Evolutionary conservation across 2,888 invertebrate species (phyloP).

Genomic region (Sinelater perroti): DNA sequence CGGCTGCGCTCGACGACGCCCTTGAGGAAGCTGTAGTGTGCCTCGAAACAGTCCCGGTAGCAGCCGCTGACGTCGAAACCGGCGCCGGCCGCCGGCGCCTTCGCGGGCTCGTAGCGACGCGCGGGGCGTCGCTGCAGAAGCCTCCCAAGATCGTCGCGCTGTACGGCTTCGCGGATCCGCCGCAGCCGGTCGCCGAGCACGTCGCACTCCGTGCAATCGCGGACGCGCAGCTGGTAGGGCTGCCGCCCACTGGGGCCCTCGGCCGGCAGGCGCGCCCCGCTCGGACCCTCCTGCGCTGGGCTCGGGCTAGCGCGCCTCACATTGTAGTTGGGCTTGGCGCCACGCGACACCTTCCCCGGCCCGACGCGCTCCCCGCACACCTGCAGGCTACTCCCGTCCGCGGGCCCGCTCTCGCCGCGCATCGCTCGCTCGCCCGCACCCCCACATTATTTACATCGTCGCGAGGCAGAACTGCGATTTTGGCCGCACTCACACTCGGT

Average conservation of each 20-base stretch:
- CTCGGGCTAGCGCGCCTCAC: slow-evolving; percentile 23
- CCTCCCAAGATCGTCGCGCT: slow-evolving; percentile 70
- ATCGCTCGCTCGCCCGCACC: too few species aligned
- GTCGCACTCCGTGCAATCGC: slow-evolving; percentile 46
- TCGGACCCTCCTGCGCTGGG: slow-evolving; percentile 2
- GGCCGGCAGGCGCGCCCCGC: slow-evolving; percentile 13
- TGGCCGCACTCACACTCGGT: slow-evolving; percentile 8
- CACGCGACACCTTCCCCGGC: slow-evolving; percentile 25
- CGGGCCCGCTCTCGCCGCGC: too few species aligned
- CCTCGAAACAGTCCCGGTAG: slow-evolving; percentile 39
- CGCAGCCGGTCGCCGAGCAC: slow-evolving; percentile 54
- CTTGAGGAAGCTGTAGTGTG: slow-evolving; percentile 33
- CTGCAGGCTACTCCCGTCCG: slow-evolving; percentile 25
- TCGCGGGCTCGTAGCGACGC: slow-evolving; percentile 69
- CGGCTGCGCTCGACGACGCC: slow-evolving; percentile 17
- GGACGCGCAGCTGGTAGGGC: slow-evolving; percentile 53
- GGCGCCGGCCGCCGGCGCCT: slow-evolving; percentile 63
- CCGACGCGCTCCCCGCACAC: slow-evolving; percentile 31
- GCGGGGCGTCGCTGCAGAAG: slow-evolving; percentile 63
- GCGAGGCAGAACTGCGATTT: slow-evolving; percentile 1
- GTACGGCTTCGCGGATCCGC: slow-evolving; percentile 69
- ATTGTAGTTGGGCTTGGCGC: slow-evolving; percentile 31
- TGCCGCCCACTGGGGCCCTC: slow-evolving; percentile 14
- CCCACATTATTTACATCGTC: slow-evolving; percentile 29
- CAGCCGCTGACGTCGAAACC: slow-evolving; percentile 37